Base-by-base conservation (phyloP, 2,888 invertebrate species). In the Pammene aurita region DNA sequence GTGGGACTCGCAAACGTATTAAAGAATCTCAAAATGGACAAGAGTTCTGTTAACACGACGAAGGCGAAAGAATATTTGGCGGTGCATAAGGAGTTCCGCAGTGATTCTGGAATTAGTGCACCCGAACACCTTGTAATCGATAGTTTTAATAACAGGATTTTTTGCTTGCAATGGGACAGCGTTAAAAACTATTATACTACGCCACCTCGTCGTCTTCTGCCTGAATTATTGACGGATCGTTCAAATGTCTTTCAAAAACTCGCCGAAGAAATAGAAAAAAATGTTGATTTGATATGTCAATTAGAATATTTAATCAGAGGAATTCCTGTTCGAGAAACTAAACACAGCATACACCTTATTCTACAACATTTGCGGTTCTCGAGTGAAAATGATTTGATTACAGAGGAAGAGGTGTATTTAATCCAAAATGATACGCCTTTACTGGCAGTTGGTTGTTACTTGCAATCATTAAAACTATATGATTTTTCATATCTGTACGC, bases 331-430 rank as follows among this genome's bases (percentile, higher is more conserved):
- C 67, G 73, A 13, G 73, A 77, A 46, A 72, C 71, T 5, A 73
- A 72, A 61, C 61, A 71, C 48, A 78, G 80, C 46, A 73, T 79
- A n/a, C 71, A 76, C 34, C 61, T 80, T 34, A 74, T 80, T 9
- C 67, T 57, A 6, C 72, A 76, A 48, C 72, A 76, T 56, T 62
- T 80, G 35, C 35, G 62, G 7, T 73, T 72, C 63, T 57, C 72
- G 71, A 68, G 66, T 57, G 60, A 52, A 18, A 46, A 14, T 54
- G 50, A 16, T 18, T 16, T 58, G 7, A 57, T 64, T 14, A 52
- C 41, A 56, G 2, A 55, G 11, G 9, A 52, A 46, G 18, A 52
- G 14, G 14, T n/a, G 6, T 38, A 38, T 14, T 34, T 64, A 5
- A 58, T 68, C 13, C 34, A 35, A 44, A 58, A 54, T 14, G 16